Evolutionary conservation across 2,113 vertebrate species (phyloP), one percentile per base, ranked within the genome.

Genomic region (Zapus hudsonius): DNA sequence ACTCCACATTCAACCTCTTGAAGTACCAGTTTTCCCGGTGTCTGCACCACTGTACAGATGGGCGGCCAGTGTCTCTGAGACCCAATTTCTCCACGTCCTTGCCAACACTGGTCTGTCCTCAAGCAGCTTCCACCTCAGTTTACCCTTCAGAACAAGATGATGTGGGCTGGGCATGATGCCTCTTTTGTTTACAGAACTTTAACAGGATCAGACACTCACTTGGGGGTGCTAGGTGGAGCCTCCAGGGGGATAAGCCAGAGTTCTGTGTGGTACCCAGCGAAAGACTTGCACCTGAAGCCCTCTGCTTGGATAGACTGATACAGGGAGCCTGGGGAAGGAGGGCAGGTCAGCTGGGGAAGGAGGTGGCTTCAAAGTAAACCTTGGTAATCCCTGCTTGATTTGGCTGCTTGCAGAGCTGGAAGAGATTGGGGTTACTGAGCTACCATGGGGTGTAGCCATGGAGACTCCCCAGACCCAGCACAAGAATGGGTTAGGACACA

Each of bases 381-480:
- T 83, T 6, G 4, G 22, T 8, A 33, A 70, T 0, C 0, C 38
- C 31, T 52, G 59, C 38, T 23, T 3, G 1, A 59, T 69, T 33
- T 25, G 52, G 74, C 33, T 85, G 57, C 52, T 42, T 38, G 23
- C 19, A 69, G n/a, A 33, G 9, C 0, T 4, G 29, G 33, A 63
- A 75, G 81, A 95, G 92, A 94, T 20, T 87, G 44, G 67, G 78
- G 67, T 79, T 2, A 0, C 55, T 67, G 78, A 93, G 84, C 63
- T n/a, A n/a, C n/a, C n/a, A n/a, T 91, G n/a, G 57, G 19, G 42
- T n/a, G 3, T 11, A 38, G 67, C 47, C 4, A 38, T 36, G 19
- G 42, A 85, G 59, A 66, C n/a, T 57, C 13, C 92, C 80, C 87
- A 78, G 40, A 19, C 66, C 79, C 44, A 72, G 61, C 15, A 29